phyloP scores from a whole-genome alignment of 2,888 invertebrate genomes.

The Eupelmus urozonus region DNA sequence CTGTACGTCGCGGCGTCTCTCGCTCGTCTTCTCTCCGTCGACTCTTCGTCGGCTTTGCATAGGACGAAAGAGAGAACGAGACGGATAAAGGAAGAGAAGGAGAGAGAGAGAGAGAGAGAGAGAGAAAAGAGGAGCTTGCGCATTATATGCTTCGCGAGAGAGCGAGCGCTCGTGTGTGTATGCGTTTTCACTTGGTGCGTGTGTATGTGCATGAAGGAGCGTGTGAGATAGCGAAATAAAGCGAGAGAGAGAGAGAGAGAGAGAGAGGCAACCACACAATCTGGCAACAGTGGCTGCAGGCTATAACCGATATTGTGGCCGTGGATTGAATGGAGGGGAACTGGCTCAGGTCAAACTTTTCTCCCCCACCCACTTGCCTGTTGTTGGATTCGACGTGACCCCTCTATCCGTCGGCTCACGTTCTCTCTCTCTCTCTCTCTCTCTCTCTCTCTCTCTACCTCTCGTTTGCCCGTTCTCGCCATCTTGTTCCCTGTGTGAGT shows the following conservation, averaged over 20 bases:
- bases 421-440: slow-evolving; percentile 40
- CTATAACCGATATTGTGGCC: slow-evolving; percentile 76
- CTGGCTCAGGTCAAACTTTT: slow-evolving; percentile 76
- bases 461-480: slow-evolving; percentile 10
- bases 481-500: slow-evolving; percentile 11
- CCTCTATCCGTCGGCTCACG: slow-evolving; percentile 61
- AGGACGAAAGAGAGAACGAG: neutral
- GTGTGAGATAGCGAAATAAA: slow-evolving; percentile 32
- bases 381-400: slow-evolving; percentile 63
- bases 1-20: slow-evolving; percentile 43
- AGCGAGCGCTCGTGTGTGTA: slow-evolving; percentile 8
- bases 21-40: slow-evolving; percentile 31
- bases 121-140: slow-evolving; percentile 4
- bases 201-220: neutral
- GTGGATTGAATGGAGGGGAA: slow-evolving; percentile 77
- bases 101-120: slow-evolving; percentile 1
- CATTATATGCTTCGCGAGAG: slow-evolving; percentile 22
- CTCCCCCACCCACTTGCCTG: slow-evolving; percentile 66
- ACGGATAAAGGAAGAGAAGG: slow-evolving; percentile 41
- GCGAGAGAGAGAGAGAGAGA: slow-evolving; percentile 33
- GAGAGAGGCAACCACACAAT: slow-evolving; percentile 49
- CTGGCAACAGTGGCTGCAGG: slow-evolving; percentile 64
- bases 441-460: too few species aligned
- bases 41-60: slow-evolving; percentile 1
- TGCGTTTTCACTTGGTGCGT: too few species aligned